Base-by-base conservation (phyloP, 2,113 vertebrate species). In the Forbesichthys papilliferus region DNA sequence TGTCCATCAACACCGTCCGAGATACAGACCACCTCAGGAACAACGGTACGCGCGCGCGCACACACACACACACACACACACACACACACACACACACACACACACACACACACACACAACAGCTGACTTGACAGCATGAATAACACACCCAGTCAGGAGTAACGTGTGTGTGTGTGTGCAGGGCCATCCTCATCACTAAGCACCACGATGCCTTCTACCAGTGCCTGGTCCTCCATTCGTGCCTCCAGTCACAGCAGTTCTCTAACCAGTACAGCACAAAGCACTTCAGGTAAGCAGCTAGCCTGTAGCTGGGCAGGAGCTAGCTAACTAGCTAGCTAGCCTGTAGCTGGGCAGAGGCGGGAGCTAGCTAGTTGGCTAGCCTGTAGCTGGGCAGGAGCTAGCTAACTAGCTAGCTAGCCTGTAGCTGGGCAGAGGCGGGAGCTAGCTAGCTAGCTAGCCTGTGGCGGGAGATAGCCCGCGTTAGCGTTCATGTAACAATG, bases 211-310 rank as follows among this genome's bases (percentile, higher is more conserved):
- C 98, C 98, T 99, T 99, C 98, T 94, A 98, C 96, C 96, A 99
- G 98, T 99, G 98, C 98, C 98, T 99, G 98, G 98, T 98, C 98
- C 96, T 98, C 96, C 97, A 96, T 98, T 97, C 96, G 98, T 99
- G 98, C 98, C 98, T 99, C 98, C 96, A 97, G 94, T 95, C 96
- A 96, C 95, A 96, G 92, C 93, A 93, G 95, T 95, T 96, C 97
- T 94, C 96, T 98, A 95, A 98, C 96, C 97, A 98, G 96, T 93
- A 96, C 98, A 97, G 97, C 98, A 99, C 98, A 98, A 96, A 98
- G 96, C 97, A 98, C 96, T 98, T 97, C 98, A 96, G 98, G 98
- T 98, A 62, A 48, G 42, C 3, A 8, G 18, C 6, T 27, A 27
- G 27, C 27, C 20, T 20, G 36, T 5, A 42, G 4, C 36, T 42